phyloP scores from a whole-genome alignment of 2,113 vertebrate genomes.

The Callocephalon fimbriatum region DNA sequence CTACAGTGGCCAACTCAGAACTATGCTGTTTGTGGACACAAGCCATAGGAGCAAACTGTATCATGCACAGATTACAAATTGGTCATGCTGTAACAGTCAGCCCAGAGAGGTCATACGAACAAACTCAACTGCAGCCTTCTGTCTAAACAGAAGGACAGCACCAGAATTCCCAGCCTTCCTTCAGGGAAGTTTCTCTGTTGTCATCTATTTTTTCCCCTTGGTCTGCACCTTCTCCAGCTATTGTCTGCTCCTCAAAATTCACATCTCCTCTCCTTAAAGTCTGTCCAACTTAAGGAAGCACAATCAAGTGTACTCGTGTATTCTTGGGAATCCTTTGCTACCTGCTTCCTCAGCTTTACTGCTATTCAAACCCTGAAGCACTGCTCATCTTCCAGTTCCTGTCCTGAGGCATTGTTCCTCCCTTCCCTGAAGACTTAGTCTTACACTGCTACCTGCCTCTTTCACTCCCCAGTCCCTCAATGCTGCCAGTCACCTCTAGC shows the following conservation, averaged over 20 bases:
- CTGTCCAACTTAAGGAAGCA: neutral
- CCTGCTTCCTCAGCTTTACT: neutral
- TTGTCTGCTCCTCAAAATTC: neutral
- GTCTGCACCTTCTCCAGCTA: neutral
- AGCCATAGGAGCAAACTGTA: fast-evolving
- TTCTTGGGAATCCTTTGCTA: neutral
- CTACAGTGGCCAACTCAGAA: neutral
- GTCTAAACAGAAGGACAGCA: neutral
- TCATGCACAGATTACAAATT: neutral
- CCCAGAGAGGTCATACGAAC: neutral
- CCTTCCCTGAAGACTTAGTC: neutral
- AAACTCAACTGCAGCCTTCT: neutral
- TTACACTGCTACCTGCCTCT: neutral
- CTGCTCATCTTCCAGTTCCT: neutral
- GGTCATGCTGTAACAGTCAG: neutral
- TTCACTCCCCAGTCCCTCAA: neutral
- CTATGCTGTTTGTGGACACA: neutral
- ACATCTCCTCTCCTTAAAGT: neutral
- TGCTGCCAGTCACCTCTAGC: neutral
- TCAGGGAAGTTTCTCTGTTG: neutral
- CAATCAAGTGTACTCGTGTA: neutral
- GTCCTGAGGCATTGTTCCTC: neutral
- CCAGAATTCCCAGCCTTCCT: neutral
- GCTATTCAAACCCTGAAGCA: neutral
- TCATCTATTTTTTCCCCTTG: neutral